Evolutionary conservation across 2,888 invertebrate species (phyloP), one percentile per base, ranked within the genome.

Genomic region (Drosophila formosana): DNA sequence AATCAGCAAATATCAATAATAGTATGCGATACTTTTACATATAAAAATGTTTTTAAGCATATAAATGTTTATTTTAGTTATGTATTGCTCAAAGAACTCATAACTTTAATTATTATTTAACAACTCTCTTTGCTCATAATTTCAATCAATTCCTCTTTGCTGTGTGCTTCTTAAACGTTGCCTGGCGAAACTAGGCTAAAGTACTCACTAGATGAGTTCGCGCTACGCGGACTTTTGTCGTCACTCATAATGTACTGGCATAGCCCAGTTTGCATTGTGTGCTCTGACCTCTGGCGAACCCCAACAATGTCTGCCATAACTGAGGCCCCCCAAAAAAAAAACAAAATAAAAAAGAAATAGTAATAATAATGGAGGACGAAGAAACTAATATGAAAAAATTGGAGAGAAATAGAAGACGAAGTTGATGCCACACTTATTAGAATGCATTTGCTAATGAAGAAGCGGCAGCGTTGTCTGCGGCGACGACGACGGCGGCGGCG

Each of bases 391-490:
- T 49, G 49, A n/a, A n/a, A 4, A 34, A 34, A 11, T n/a, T 11
- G 34, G 4, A 26, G 13, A 39, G 39, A 51, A 41, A 50, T 18
- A 26, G 23, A 51, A 47, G 53, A 26, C 23, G 9, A 23, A 58
- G 47, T 56, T 62, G 68, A 56, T 72, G 68, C 79, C 67, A 78
- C 68, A 68, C 72, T 72, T 77, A 75, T 78, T 78, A 78, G 79
- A 78, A 78, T 78, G 75, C 77, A 78, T 77, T 77, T 77, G 79
- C 76, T 80, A 78, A 76, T 80, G 73, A 70, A 80, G 66, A 70
- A 63, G 63, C 34, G 62, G 53, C 68, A 60, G 58, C 67, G 66
- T 67, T 66, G 53, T 70, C 66, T 66, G 77, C 66, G 57, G 77
- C 62, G 62, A 7, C 30, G 7, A 7, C 30, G 34, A 18, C 18